Percentiles rank a stretch among this genome's conserved stretches.
Evolutionary conservation across 2,888 invertebrate genomes (phyloP).

Genomic region (Pelosia muscerda): DNA sequence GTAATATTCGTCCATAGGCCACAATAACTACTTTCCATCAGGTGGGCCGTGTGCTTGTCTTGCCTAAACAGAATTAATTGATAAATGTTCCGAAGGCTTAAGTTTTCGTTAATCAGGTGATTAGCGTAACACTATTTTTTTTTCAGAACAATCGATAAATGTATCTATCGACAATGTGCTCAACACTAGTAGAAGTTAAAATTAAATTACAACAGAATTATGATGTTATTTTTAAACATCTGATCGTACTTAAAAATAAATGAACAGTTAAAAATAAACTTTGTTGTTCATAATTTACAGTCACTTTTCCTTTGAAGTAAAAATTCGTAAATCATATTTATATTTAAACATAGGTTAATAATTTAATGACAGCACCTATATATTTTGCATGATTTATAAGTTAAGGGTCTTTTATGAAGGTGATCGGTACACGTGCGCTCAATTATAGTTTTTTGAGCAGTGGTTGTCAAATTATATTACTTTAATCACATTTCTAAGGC

Average conservation of each 20-base stretch:
- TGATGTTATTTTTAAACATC: conserved; percentile 43
- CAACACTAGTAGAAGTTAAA: conserved; percentile 31
- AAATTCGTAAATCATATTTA: conserved; percentile 46
- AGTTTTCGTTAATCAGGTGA: too few relatives aligned
- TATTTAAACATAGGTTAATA: conserved; percentile 50
- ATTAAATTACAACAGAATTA: conserved; percentile 49
- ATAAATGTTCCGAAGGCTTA: too few relatives aligned
- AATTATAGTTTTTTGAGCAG: conserved; percentile 35
- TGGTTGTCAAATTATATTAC: conserved; percentile 35
- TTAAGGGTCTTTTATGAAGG: conserved; percentile 42
- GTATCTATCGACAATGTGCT: neutral
- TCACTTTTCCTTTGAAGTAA: conserved; percentile 17
- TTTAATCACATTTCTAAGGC: too few relatives aligned
- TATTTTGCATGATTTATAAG: conserved; percentile 50
- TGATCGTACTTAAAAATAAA: conserved; percentile 50
- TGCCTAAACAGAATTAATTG: too few relatives aligned
- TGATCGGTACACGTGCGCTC: conserved; percentile 47
- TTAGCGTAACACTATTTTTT: too few relatives aligned
- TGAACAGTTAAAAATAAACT: neutral
- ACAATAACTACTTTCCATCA: too few relatives aligned
- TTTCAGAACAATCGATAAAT: conserved; percentile 15
- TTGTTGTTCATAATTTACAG: neutral
- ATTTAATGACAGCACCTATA: conserved; percentile 56
- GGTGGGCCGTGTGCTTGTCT: too few relatives aligned
- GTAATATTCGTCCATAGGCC: too few relatives aligned